Conservation (phyloP, 2,888 invertebrate species). For the Melipona beecheii region DNA sequence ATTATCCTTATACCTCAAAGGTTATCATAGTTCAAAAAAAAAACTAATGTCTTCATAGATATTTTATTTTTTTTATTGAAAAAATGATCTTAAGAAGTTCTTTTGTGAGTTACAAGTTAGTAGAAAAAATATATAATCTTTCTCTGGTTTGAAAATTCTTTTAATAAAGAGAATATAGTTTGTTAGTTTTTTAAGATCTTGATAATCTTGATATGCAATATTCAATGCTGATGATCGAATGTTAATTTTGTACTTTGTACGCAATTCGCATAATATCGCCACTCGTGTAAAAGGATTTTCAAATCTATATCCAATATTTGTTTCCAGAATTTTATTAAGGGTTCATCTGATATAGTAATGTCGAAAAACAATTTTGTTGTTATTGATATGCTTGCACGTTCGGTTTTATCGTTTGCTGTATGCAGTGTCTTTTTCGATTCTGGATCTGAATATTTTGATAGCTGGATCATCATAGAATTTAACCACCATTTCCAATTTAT, state of each 20-base stretch:
- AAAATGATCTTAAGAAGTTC: slow-evolving; percentile 68
- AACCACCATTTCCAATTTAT: slow-evolving; percentile 77
- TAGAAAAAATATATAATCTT: slow-evolving; percentile 81
- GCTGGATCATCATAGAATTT: slow-evolving; percentile 75
- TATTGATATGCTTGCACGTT: slow-evolving; percentile 55
- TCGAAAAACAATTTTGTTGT: slow-evolving; percentile 68
- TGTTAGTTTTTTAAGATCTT: slow-evolving; percentile 22
- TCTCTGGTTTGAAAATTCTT: slow-evolving; percentile 48
- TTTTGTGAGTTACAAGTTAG: slow-evolving; percentile 71
- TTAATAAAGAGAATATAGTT: slow-evolving; percentile 27
- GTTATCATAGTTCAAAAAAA: not conserved
- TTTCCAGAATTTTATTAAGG: slow-evolving; percentile 74
- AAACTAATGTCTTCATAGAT: slow-evolving; percentile 3
- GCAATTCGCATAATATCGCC: slow-evolving; percentile 75
- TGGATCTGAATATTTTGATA: slow-evolving; percentile 72
- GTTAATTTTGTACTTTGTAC: slow-evolving; percentile 65
- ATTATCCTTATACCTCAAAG: slow-evolving; percentile 9
- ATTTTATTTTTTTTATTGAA: slow-evolving; percentile 72
- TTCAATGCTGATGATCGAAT: slow-evolving; percentile 69
- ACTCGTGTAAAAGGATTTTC: slow-evolving; percentile 71
- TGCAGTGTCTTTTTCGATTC: slow-evolving; percentile 30
- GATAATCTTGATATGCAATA: slow-evolving; percentile 11
- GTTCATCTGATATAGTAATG: slow-evolving; percentile 62
- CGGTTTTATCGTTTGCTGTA: slow-evolving; percentile 52
- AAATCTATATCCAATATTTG: slow-evolving; percentile 72